These are phyloP conservation scores for Battus philenor DNA, from an alignment of 1,140 invertebrate species.

Conservation along the genomic window DNA sequence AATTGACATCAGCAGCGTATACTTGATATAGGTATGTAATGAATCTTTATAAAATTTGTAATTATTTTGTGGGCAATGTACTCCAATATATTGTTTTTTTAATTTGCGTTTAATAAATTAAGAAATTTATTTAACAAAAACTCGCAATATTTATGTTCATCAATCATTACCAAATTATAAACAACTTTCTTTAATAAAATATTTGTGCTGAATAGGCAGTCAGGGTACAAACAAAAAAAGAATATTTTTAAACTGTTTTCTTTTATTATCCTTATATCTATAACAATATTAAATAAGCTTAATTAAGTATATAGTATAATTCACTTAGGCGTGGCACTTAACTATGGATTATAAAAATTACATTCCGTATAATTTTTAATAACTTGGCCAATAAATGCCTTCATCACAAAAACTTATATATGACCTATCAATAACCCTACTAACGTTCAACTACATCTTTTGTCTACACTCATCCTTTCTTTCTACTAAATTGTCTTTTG, in stretches of 20 bases:
- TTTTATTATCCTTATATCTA: constrained; percentile 54
- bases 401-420: constrained; percentile 61
- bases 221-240: too few species aligned
- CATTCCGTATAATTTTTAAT: constrained; percentile 54
- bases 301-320: constrained; percentile 57
- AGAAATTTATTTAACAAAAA: too few species aligned
- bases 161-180: too few species aligned
- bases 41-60: too few species aligned
- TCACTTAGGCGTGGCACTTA: constrained; percentile 72
- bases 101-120: too few species aligned
- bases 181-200: too few species aligned
- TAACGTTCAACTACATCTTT: constrained; percentile 35
- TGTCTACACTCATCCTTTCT: constrained; percentile 33
- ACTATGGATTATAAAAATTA: constrained; percentile 68
- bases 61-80: too few species aligned
- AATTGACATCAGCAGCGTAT: too few species aligned
- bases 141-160: too few species aligned
- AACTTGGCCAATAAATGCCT: constrained; percentile 71
- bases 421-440: constrained; percentile 37
- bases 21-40: too few species aligned
- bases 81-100: too few species aligned
- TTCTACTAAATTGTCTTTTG: constrained; percentile 62
- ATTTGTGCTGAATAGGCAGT: too few species aligned
- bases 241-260: constrained; percentile 68
- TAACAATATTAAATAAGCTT: constrained; percentile 71